phyloP scores from a whole-genome alignment of 2,797 vertebrate genomes.

The Petrocephalus schoutedeni region DNA sequence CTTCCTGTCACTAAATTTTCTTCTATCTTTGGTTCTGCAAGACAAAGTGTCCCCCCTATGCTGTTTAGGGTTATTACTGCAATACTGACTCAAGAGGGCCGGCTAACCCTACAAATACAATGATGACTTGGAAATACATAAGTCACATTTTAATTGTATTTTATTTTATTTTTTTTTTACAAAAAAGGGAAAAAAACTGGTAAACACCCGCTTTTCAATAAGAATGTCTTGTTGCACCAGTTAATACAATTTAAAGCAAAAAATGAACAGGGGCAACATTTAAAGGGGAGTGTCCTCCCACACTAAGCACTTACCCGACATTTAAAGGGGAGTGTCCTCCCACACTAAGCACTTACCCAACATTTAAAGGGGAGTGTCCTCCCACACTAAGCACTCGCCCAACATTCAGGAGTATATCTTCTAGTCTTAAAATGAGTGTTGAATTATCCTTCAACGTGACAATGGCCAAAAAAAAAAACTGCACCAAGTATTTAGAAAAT shows the following conservation, averaged over 20 bases:
- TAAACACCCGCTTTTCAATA: conserved; percentile 3
- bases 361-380: conserved; percentile 33
- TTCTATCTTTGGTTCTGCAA: conserved; percentile 65
- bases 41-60: conserved; percentile 49
- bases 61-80: conserved; percentile 35
- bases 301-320: conserved; percentile 21
- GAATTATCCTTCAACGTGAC: conserved; percentile 27
- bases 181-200: conserved; percentile 3
- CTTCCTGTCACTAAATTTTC: conserved; percentile 45
- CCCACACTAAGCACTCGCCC: conserved; percentile 2
- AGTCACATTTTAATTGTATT: conserved; percentile 24
- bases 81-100: conserved; percentile 63
- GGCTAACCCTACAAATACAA: conserved; percentile 42
- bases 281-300: conserved; percentile 29
- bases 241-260: conserved; percentile 43
- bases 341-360: conserved; percentile 5
- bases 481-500: conserved; percentile 9
- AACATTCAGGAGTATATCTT: not conserved
- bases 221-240: conserved; percentile 22
- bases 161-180: conserved; percentile 7
- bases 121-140: conserved; percentile 22
- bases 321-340: conserved; percentile 30
- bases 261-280: conserved; percentile 36
- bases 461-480: conserved; percentile 29
- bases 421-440: not conserved